These are phyloP conservation scores for Rhogogaster chlorosoma DNA, from an alignment of 2,888 invertebrate genomes.

Conservation along the genomic window DNA sequence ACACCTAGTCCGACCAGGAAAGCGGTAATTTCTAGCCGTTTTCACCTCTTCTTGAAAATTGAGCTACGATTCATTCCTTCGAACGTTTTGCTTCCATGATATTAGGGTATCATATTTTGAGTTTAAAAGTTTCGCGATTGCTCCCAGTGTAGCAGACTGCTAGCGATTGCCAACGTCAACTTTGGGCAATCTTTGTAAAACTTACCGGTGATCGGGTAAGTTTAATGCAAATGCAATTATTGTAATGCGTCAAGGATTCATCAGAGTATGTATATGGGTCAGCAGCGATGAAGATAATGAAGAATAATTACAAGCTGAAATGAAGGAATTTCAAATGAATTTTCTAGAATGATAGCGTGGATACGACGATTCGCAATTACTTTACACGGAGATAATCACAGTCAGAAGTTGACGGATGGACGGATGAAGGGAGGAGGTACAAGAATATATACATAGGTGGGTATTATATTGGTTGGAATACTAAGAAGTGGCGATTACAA, in stretches of 20 bases:
- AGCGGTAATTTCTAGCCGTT: not conserved
- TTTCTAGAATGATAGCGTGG: constrained; percentile 24
- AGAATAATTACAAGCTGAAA: constrained; percentile 1
- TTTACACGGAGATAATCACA: constrained; percentile 48
- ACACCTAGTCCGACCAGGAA: constrained; percentile 14
- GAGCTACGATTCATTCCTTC: not conserved
- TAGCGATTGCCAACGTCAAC: not conserved
- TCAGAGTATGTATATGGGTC: not conserved
- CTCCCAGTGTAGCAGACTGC: not conserved
- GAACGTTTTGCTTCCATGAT: not conserved
- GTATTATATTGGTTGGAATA: constrained; percentile 53
- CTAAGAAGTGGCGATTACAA: constrained; percentile 55
- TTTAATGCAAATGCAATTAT: not conserved
- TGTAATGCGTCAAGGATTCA: not conserved
- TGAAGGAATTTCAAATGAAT: constrained; percentile 24
- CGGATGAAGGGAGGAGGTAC: constrained; percentile 38
- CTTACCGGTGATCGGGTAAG: not conserved
- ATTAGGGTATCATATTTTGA: not conserved
- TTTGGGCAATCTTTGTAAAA: not conserved
- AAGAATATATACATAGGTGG: constrained; percentile 20
- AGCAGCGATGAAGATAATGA: not conserved
- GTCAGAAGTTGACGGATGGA: constrained; percentile 49
- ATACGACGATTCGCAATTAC: constrained; percentile 52
- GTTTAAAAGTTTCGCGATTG: not conserved
- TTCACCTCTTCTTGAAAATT: not conserved